Evolutionary conservation across 2,888 invertebrate genomes (phyloP).

Genomic region (Protophormia terraenovae): DNA sequence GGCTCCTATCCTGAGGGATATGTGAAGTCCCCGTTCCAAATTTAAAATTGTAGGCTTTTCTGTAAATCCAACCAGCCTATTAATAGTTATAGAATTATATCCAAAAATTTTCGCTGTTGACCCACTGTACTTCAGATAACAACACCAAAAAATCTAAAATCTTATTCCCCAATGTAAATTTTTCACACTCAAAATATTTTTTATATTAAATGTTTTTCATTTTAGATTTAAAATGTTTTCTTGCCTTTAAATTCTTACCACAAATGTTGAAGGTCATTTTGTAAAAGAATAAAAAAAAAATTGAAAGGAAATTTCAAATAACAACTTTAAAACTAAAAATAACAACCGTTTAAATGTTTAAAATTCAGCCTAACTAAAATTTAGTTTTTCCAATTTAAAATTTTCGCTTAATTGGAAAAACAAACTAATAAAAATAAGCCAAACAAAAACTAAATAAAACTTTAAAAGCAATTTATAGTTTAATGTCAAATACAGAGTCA

Average conservation of each 20-base stretch:
- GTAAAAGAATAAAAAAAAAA: background rate
- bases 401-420: slow-evolving; percentile 7
- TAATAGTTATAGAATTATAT: too few species aligned
- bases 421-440: background rate
- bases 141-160: background rate
- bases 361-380: slow-evolving; percentile 9
- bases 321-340: background rate
- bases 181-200: background rate
- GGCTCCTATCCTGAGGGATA: too few species aligned
- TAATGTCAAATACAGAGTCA: slow-evolving; percentile 43
- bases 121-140: background rate
- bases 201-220: background rate
- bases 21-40: too few species aligned
- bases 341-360: background rate
- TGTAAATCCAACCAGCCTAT: too few species aligned
- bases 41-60: too few species aligned
- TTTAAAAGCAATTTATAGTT: slow-evolving; percentile 57
- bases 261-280: slow-evolving; percentile 50
- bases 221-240: background rate
- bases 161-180: background rate
- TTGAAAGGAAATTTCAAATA: slow-evolving; percentile 53
- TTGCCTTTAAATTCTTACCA: slow-evolving; percentile 3
- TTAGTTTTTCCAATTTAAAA: slow-evolving; percentile 17
- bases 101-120: background rate
- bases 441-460: slow-evolving; percentile 11